phyloP scores from a whole-genome alignment of 2,888 invertebrate species.

The Congeria kusceri region DNA sequence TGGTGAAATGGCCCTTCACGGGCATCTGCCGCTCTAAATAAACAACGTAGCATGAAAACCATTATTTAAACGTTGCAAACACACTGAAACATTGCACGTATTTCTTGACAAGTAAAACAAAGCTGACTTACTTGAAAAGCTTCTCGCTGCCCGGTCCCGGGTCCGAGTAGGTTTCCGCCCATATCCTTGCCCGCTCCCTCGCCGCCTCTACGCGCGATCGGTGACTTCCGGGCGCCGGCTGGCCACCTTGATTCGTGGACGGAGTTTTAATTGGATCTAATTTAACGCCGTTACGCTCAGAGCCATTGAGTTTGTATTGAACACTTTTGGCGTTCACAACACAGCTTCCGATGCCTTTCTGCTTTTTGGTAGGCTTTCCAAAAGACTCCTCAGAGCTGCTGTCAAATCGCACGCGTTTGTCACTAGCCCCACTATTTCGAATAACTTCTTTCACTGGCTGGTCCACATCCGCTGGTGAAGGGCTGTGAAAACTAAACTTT shows the following conservation, averaged over 20 bases:
- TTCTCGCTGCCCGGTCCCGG: constrained; percentile 35
- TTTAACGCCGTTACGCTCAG: not conserved
- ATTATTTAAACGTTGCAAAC: too few relatives aligned
- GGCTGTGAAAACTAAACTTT: not conserved
- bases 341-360: not conserved
- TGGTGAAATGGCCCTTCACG: too few relatives aligned
- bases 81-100: too few relatives aligned
- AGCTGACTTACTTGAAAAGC: not conserved
- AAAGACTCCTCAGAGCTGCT: constrained; percentile 24
- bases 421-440: not conserved
- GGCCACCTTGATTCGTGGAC: not conserved
- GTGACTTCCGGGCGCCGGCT: constrained; percentile 7
- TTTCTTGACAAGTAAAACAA: not conserved
- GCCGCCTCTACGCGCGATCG: constrained; percentile 24
- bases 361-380: not conserved
- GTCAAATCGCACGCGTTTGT: constrained; percentile 23
- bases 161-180: constrained; percentile 57
- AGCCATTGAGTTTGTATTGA: not conserved
- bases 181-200: constrained; percentile 32
- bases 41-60: too few relatives aligned
- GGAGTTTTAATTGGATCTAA: not conserved
- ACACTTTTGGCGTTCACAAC: not conserved
- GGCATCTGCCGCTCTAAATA: too few relatives aligned
- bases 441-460: not conserved
- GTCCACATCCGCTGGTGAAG: not conserved